Evolutionary conservation across 1,140 invertebrate genomes (phyloP), one percentile per base, ranked within the genome.

Genomic region (Drosophila arizonae): DNA sequence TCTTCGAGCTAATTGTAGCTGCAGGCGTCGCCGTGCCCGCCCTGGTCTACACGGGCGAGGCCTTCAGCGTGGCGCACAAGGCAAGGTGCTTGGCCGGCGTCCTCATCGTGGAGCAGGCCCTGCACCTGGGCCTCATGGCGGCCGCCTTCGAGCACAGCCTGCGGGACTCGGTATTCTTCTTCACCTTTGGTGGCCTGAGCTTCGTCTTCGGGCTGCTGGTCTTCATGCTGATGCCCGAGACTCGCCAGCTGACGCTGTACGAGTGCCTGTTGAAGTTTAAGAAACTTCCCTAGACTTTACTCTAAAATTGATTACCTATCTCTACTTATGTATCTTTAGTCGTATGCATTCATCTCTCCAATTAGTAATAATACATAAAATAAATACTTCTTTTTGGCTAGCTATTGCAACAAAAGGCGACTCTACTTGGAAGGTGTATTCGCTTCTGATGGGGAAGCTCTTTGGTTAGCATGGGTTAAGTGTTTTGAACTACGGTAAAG

Each of bases 211-310:
- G 90, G 0, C 15, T 90, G 33, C 55, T 76, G 11, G 86, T 85
- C 4, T 87, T 85, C 30, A 79, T 86, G 69, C 46, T 84, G 4
- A 71, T 91, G 82, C 90, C 90, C 0, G 89, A 91, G 61, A 91
- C 89, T 24, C 75, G 69, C 39, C 73, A 77, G 26, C 52, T 88
- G 21, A 85, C 90, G 4, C 76, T 91, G 28, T 87, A 79, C 43
- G 90, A 91, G 66, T 87, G 90, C 51, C 69, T 91, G 55, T 48
- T 81, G 2, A 90, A 90, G 70, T 91, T 91, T 67, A 90, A 87
- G 60, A 84, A 75, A 51, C 72, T 90, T 66, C 84, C 81, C 36
- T 90, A 70, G 69, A 41, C 58, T 17, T 1, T 28, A 62, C 6
- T 13, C 43, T 11, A 39, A 64, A 50, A 41, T 11, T 43, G 36